Conservation (phyloP, 2,888 invertebrate genomes). For the Merodon equestris region DNA sequence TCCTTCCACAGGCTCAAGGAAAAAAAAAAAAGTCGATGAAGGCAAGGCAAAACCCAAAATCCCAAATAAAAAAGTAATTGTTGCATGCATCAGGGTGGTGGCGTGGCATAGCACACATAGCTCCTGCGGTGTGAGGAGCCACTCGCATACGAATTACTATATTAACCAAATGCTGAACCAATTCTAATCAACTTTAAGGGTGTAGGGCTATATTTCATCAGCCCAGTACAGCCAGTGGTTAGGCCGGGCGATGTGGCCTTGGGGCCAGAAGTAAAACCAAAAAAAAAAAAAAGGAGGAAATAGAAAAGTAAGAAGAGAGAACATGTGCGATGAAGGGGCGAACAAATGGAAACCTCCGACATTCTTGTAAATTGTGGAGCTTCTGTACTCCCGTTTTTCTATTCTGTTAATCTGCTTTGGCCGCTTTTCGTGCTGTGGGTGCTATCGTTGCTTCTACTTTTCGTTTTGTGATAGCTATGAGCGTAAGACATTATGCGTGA, state of each 20-base stretch:
- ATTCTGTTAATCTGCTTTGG: conserved; percentile 3
- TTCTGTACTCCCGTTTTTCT: conserved; percentile 16
- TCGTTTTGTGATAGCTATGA: too few species aligned
- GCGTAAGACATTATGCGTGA: too few species aligned
- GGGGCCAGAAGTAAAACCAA: conserved; percentile 24
- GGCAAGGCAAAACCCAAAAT: conserved; percentile 32
- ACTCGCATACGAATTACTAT: conserved; percentile 75
- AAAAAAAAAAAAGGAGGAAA: not conserved
- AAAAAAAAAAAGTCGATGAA: too few species aligned
- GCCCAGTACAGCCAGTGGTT: conserved; percentile 21
- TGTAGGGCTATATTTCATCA: conserved; percentile 59
- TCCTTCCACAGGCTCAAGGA: conserved; percentile 11
- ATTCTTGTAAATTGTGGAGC: conserved; percentile 39
- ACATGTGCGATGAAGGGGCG: conserved; percentile 12
- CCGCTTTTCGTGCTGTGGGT: too few species aligned
- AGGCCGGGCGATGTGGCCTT: conserved; percentile 1
- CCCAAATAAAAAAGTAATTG: conserved; percentile 31
- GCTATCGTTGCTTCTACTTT: too few species aligned
- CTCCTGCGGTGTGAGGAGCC: conserved; percentile 55
- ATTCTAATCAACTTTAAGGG: conserved; percentile 74
- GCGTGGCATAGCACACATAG: not conserved
- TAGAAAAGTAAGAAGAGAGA: conserved; percentile 6
- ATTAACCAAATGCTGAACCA: conserved; percentile 75
- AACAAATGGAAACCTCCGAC: conserved; percentile 23
- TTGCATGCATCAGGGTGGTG: conserved; percentile 47